phyloP scores from a whole-genome alignment of 2,888 invertebrate species.

The Electrophaes corylata region DNA sequence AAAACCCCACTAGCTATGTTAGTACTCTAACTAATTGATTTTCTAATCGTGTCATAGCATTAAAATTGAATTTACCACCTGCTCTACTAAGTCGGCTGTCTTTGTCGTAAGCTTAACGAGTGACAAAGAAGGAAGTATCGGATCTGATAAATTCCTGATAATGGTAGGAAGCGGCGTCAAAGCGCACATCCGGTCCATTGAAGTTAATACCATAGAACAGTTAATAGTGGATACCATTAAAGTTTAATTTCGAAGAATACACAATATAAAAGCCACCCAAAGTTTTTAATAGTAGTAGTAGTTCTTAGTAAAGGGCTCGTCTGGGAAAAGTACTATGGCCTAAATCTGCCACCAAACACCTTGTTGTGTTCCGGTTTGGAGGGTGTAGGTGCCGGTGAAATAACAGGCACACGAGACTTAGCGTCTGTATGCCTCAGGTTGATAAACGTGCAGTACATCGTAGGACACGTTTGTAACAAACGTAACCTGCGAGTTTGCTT shows the following conservation, averaged over 20 bases:
- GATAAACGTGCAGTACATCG: too few relatives aligned
- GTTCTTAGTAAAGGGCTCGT: too few relatives aligned
- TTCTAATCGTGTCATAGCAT: conserved; percentile 57
- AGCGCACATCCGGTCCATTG: conserved; percentile 70
- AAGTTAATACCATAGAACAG: conserved; percentile 28
- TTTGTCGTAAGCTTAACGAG: conserved; percentile 43
- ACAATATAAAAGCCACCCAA: too few relatives aligned
- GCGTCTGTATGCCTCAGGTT: too few relatives aligned
- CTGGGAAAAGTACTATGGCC: too few relatives aligned
- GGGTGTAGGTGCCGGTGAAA: too few relatives aligned
- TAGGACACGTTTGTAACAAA: too few relatives aligned
- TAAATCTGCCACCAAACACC: too few relatives aligned
- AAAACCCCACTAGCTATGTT: neutral
- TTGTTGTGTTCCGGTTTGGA: too few relatives aligned
- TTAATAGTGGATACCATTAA: neutral
- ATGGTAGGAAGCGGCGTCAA: conserved; percentile 69
- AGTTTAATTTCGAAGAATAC: neutral
- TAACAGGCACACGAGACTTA: too few relatives aligned
- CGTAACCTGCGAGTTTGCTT: too few relatives aligned
- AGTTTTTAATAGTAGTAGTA: too few relatives aligned
- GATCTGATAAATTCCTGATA: conserved; percentile 49
- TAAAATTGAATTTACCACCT: conserved; percentile 76
- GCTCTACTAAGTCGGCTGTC: conserved; percentile 45
- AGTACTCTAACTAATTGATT: conserved; percentile 46
- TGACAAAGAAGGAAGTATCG: conserved; percentile 48